A percentile compares a stretch with the other conserved stretches of the same genome.
Evolutionary conservation across 2,888 invertebrate species (phyloP).

Genomic region (Drosophila eohydei): DNA sequence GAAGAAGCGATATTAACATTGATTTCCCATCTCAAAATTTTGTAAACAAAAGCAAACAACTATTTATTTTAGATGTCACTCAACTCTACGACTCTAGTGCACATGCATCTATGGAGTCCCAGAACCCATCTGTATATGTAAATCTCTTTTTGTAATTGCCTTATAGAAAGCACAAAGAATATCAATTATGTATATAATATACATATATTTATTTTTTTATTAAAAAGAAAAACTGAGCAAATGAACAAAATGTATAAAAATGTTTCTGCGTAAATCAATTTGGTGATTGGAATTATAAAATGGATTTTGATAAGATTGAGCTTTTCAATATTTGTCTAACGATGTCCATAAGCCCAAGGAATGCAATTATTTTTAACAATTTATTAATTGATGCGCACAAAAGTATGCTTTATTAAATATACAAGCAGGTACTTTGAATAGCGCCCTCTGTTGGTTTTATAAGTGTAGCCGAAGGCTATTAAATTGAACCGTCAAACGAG

Average conservation of each 20-base stretch:
- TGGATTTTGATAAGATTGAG: background rate
- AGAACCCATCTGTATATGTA: conserved; percentile 1
- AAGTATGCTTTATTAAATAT: background rate
- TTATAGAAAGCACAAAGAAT: conserved; percentile 13
- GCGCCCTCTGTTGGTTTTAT: background rate
- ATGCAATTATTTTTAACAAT: background rate
- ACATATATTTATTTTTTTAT: conserved; percentile 67
- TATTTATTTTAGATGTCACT: conserved; percentile 14
- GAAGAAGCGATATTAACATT: conserved; percentile 26
- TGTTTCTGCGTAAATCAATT: background rate
- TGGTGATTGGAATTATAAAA: background rate
- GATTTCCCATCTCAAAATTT: conserved; percentile 48
- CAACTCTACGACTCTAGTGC: conserved; percentile 43
- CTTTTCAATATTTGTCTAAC: background rate
- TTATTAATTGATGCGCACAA: background rate
- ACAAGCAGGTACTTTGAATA: background rate
- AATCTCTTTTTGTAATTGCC: conserved; percentile 48
- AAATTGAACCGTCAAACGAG: background rate
- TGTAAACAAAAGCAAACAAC: conserved; percentile 10
- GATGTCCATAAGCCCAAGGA: background rate
- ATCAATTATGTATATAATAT: conserved; percentile 50
- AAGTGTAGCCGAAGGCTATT: background rate
- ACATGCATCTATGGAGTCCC: conserved; percentile 17
- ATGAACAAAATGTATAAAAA: conserved; percentile 13
- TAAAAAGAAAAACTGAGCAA: conserved; percentile 62